These are phyloP conservation scores for Venustoraphidia nigricollis DNA, from an alignment of 2,888 invertebrate genomes.

Conservation along the genomic window DNA sequence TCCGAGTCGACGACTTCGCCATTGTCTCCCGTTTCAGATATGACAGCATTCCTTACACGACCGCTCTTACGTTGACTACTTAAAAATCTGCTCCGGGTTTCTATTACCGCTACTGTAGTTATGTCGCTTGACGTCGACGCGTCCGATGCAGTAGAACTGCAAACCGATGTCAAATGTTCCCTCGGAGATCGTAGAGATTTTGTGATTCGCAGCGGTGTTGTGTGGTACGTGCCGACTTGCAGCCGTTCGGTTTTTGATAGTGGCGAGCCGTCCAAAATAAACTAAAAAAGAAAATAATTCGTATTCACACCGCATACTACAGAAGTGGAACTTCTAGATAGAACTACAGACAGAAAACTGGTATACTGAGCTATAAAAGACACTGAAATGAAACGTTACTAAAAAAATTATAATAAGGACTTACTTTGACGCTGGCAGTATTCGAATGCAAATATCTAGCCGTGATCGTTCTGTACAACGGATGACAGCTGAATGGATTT, in stretches of 20 bases:
- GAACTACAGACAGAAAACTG: not conserved
- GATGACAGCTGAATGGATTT: slow-evolving; percentile 46
- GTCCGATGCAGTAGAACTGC: slow-evolving; percentile 4
- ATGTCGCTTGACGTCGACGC: slow-evolving; percentile 5
- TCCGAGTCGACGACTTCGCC: slow-evolving; percentile 8
- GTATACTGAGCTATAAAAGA: too few relatives aligned
- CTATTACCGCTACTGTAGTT: not conserved
- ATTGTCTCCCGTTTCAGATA: slow-evolving; percentile 14
- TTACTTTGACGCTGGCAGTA: slow-evolving; percentile 31
- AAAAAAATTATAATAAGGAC: not conserved
- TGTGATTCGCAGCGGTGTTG: slow-evolving; percentile 10
- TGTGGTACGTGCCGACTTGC: slow-evolving; percentile 28
- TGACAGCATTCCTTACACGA: slow-evolving; percentile 17
- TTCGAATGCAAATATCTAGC: slow-evolving; percentile 39
- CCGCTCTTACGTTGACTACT: not conserved
- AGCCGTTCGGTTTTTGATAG: slow-evolving; percentile 36
- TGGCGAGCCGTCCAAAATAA: slow-evolving; percentile 35
- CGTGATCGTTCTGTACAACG: slow-evolving; percentile 37
- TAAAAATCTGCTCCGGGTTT: too few relatives aligned
- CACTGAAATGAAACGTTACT: too few relatives aligned
- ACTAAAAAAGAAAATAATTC: slow-evolving; percentile 20
- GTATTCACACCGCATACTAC: too few relatives aligned
- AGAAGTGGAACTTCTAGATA: too few relatives aligned
- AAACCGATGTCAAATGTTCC: slow-evolving; percentile 6
- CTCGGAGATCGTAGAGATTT: slow-evolving; percentile 9